Conservation (phyloP, 2,888 invertebrate genomes). For the Disparrhopalites patrizii region DNA sequence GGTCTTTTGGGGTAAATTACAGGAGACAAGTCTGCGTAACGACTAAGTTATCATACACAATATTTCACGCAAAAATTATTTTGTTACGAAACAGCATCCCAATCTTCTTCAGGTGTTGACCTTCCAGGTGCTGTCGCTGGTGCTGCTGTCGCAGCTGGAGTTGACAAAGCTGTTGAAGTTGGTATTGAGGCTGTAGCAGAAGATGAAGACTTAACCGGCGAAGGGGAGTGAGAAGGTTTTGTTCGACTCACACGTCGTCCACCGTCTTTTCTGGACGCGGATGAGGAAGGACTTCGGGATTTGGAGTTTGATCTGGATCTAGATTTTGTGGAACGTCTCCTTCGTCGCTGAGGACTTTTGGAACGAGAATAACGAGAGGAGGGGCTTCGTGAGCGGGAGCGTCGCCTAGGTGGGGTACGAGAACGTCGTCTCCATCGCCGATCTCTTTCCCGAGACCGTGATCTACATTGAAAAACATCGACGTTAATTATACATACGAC, state of each 20-base stretch:
- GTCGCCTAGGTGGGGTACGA: constrained; percentile 16
- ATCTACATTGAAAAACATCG: not conserved
- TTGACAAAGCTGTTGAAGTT: not conserved
- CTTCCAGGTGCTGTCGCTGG: too few species aligned
- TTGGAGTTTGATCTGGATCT: too few species aligned
- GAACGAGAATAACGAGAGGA: constrained; percentile 6
- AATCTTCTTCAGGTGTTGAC: too few species aligned
- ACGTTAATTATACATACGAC: not conserved
- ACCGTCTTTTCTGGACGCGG: too few species aligned
- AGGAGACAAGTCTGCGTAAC: too few species aligned
- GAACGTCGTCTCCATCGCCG: constrained; percentile 26
- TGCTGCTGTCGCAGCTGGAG: not conserved
- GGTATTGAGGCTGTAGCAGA: not conserved
- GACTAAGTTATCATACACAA: too few species aligned
- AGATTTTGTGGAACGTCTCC: too few species aligned
- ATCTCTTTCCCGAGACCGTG: constrained; percentile 3
- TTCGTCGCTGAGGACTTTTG: not conserved
- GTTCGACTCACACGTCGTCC: constrained; percentile 3
- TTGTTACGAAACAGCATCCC: too few species aligned
- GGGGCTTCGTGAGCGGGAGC: constrained; percentile 11
- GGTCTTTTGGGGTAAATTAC: too few species aligned
- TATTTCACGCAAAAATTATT: too few species aligned
- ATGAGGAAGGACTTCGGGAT: constrained; percentile 16
- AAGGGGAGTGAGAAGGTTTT: constrained; percentile 15
- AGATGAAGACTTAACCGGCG: not conserved